Base-by-base conservation (phyloP, 2,797 vertebrate species). In the Pipistrellus pipistrellus region DNA sequence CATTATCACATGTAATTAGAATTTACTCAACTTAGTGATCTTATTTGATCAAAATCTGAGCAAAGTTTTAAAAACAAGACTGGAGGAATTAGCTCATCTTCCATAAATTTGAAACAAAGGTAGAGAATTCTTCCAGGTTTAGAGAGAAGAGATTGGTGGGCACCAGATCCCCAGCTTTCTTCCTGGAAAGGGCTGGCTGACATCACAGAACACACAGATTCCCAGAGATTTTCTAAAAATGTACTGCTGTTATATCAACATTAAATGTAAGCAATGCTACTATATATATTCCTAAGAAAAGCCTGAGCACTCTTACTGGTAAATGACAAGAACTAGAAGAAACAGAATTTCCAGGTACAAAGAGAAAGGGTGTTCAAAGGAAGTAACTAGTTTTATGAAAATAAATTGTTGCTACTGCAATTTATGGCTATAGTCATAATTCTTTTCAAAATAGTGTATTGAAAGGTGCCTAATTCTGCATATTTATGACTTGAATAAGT, bases 401-500 rank as follows among this genome's bases (percentile, higher is more conserved):
- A 85, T 55, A 80, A 87, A 85, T 4, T 46, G 2, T 27, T 75
- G 25, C 1, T 20, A 55, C 4, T 72, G 0, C 48, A 75, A 88
- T 76, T 85, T 88, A 80, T 78, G 32, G 5, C 68, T 92, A 35
- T 13, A 73, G 6, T 17, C n/a, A 77, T 32, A 55, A 82, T 69
- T 91, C 27, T 91, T 77, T 95, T 80, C 2, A n/a, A 57, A 80
- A 72, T 25, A 44, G 14, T 23, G 41, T 83, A 89, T 18, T 93
- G n/a, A 86, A 94, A 94, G 76, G 38, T 90, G 4, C 3, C 27
- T 44, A 81, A 87, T 81, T 94, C 32, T 88, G 27, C 59, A 44
- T 72, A 87, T 83, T 93, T 95, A 91, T 64, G 21, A 88, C 35
- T 87, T 73, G 44, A 66, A 84, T 20, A 78, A 25, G 53, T 90